A percentile compares a stretch with the other conserved stretches of the same genome.
phyloP scores from a whole-genome alignment of 2,113 vertebrate species.

The Pelmatolapia mariae region DNA sequence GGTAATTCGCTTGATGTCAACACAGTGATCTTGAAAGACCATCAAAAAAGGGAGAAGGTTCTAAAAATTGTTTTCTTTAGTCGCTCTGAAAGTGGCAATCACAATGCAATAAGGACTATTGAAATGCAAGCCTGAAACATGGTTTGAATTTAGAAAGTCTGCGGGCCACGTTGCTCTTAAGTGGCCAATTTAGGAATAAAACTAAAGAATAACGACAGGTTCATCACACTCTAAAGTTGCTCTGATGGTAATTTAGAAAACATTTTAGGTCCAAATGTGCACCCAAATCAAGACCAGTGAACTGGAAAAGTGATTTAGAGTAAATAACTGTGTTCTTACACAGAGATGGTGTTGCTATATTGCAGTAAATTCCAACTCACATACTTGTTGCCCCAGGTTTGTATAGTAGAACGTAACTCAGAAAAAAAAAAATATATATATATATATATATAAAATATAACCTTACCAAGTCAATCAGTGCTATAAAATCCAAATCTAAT shows the following conservation, averaged over 20 bases:
- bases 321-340: background rate
- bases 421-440: background rate
- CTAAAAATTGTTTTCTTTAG: constrained; percentile 17
- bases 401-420: background rate
- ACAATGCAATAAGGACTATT: background rate
- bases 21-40: background rate
- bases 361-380: background rate
- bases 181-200: constrained; percentile 8
- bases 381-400: background rate
- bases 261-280: background rate
- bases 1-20: constrained; percentile 16
- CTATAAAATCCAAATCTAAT: background rate
- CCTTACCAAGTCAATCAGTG: background rate
- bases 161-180: background rate
- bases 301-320: constrained; percentile 11
- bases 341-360: background rate
- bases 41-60: background rate
- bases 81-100: background rate
- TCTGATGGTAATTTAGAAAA: constrained; percentile 16
- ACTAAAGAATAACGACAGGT: background rate
- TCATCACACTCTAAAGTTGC: constrained; percentile 4
- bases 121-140: constrained; percentile 3
- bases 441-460: background rate
- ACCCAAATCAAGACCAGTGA: constrained; percentile 20
- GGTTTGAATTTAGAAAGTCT: background rate